phyloP scores from a whole-genome alignment of 2,113 vertebrate genomes.

The Marmota monax region DNA sequence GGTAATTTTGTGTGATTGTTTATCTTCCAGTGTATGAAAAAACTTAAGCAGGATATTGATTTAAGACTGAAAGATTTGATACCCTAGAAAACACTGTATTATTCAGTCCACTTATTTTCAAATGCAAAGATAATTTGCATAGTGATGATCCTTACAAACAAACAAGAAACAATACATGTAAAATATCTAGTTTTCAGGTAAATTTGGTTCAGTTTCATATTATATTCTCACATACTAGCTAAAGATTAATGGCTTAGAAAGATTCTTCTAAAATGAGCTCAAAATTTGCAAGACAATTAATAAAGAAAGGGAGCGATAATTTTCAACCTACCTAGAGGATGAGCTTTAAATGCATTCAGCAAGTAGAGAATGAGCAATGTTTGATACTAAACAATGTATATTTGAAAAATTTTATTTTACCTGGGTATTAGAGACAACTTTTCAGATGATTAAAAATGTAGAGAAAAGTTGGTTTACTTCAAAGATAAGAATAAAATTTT shows the following conservation, averaged over 20 bases:
- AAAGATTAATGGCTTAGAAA: slow-evolving; percentile 33
- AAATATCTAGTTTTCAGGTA: slow-evolving; percentile 36
- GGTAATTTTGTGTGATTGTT: slow-evolving; percentile 12
- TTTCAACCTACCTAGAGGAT: not conserved
- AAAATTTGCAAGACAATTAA: slow-evolving; percentile 20
- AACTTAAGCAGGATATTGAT: not conserved
- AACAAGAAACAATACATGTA: slow-evolving; percentile 25
- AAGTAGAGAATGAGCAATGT: not conserved
- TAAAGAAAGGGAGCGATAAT: not conserved
- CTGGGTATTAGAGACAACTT: not conserved
- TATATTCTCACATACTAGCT: slow-evolving; percentile 9
- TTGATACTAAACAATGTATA: not conserved
- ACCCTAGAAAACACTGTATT: not conserved
- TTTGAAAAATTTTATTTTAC: slow-evolving; percentile 8
- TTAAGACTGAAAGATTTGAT: slow-evolving; percentile 11
- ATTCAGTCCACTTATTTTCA: not conserved
- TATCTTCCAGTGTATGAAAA: not conserved
- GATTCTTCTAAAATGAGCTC: not conserved
- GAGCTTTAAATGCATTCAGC: not conserved
- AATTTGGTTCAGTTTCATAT: not conserved
- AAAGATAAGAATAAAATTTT: not conserved
- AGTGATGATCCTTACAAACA: not conserved
- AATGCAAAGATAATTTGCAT: slow-evolving; percentile 24
- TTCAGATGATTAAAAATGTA: slow-evolving; percentile 26
- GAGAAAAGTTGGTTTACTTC: not conserved